These are phyloP conservation scores for Campylomormyrus tamandua DNA, from an alignment of 2,113 vertebrate genomes.

Conservation along the genomic window DNA sequence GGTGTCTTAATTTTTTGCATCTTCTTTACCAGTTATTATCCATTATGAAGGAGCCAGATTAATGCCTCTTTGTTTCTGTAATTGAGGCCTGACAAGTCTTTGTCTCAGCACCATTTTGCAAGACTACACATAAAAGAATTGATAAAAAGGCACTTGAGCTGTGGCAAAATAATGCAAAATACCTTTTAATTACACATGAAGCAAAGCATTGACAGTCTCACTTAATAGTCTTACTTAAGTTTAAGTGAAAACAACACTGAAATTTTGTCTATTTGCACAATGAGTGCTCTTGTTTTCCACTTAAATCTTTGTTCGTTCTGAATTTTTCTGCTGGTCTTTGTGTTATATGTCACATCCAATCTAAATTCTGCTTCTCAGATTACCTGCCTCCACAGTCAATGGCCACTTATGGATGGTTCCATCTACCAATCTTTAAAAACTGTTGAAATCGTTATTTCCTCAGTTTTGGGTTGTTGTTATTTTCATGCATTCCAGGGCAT, in stretches of 20 bases:
- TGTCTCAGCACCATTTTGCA: neutral
- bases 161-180: neutral
- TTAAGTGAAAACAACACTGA: neutral
- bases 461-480: neutral
- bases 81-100: neutral
- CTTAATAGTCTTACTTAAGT: neutral
- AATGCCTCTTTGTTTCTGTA: neutral
- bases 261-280: neutral
- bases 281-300: neutral
- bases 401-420: neutral
- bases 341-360: neutral
- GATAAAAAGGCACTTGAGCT: neutral
- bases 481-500: no score
- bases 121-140: no score
- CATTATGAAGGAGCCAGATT: neutral
- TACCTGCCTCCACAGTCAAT: neutral
- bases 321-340: neutral
- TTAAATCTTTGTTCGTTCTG: neutral
- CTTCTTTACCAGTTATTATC: neutral
- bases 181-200: neutral
- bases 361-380: neutral
- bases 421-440: neutral
- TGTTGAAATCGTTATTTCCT: neutral
- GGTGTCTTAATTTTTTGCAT: neutral
- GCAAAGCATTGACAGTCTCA: neutral